Base-by-base conservation (phyloP, 2,888 invertebrate species). In the Molorchus minor region DNA sequence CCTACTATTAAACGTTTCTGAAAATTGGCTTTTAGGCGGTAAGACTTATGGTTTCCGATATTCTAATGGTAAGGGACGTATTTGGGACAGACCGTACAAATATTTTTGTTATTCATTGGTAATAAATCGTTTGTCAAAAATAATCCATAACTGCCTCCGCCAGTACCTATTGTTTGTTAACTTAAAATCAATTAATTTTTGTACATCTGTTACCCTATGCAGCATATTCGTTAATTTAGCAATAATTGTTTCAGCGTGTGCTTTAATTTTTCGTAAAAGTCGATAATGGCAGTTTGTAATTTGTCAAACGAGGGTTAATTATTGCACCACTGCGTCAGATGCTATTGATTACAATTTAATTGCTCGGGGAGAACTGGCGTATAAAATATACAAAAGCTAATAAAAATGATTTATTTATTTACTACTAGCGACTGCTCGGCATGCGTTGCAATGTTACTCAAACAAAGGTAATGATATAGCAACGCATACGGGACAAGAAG, bases 401-500 rank as follows among this genome's bases (percentile, higher is more conserved):
- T 30, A 45, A 46, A 38, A 45, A 38, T 45, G 13, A 38, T 45
- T 33, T 33, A 52, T 57, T 46, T 33, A 57, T 52, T 43, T 38
- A 21, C 46, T 38, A 40, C 72, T 71, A 75, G 75, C 75, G 75
- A 76, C 75, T 73, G 75, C 74, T 76, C 76, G 75, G 75, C 76
- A 75, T n/a, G n/a, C n/a, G n/a, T n/a, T n/a, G n/a, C n/a, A n/a
- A n/a, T n/a, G n/a, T n/a, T n/a, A n/a, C n/a, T n/a, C n/a, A n/a
- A n/a, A n/a, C n/a, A n/a, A n/a, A n/a, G n/a, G n/a, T n/a, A n/a
- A n/a, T n/a, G n/a, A n/a, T n/a, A n/a, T n/a, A n/a, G n/a, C n/a
- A n/a, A n/a, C n/a, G n/a, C n/a, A n/a, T n/a, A n/a, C n/a, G n/a
- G n/a, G n/a, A n/a, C n/a, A n/a, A n/a, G n/a, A n/a, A n/a, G n/a